Evolutionary conservation across 2,888 invertebrate species (phyloP).

Genomic region (Oligia fasciuncula): DNA sequence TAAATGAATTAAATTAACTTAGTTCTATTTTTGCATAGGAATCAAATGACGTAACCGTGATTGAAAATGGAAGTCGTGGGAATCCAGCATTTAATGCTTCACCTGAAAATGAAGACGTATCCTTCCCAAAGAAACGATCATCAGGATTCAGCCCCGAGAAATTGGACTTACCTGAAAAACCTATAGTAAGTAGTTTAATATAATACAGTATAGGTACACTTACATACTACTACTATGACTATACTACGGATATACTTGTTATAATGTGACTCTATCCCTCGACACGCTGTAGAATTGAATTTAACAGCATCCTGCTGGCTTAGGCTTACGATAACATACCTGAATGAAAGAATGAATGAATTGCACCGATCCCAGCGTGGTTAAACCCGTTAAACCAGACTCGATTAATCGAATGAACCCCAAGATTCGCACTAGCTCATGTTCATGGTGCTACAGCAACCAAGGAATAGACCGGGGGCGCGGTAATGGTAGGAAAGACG

Average conservation of each 20-base stretch:
- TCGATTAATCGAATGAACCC: too few species aligned
- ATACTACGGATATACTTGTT: neutral
- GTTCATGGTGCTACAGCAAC: too few species aligned
- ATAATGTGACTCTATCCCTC: neutral
- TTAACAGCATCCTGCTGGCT: neutral
- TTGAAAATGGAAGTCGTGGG: conserved; percentile 66
- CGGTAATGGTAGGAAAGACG: too few species aligned
- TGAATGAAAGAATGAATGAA: too few species aligned
- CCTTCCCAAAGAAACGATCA: conserved; percentile 36
- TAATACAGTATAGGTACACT: neutral
- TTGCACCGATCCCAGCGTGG: too few species aligned
- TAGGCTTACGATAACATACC: neutral
- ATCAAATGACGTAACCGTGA: conserved; percentile 58
- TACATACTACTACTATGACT: too few species aligned
- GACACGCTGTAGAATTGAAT: too few species aligned
- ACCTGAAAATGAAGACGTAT: conserved; percentile 64
- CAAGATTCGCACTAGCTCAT: too few species aligned
- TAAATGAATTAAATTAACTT: conserved; percentile 6
- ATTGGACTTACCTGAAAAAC: conserved; percentile 34
- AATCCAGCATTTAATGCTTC: conserved; percentile 69
- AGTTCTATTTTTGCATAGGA: conserved; percentile 54
- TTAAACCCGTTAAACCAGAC: too few species aligned
- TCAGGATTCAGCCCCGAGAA: conserved; percentile 22
- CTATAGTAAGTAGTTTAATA: conserved; percentile 49
- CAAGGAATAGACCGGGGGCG: too few species aligned